Evolutionary conservation across 2,113 vertebrate species (phyloP).

Genomic region (Myiozetetes cayanensis): DNA sequence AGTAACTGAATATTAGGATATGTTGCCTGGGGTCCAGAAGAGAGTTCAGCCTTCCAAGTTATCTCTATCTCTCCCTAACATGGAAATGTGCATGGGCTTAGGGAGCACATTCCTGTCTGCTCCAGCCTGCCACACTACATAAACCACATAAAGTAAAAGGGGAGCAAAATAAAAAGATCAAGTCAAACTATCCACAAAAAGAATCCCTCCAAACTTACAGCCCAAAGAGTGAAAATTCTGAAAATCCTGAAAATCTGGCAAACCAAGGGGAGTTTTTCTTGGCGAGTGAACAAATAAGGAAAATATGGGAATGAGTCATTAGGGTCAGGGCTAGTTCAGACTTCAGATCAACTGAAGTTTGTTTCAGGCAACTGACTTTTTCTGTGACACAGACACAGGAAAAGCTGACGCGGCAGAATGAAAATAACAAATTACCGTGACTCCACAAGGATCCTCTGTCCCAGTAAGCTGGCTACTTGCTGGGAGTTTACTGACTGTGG

Average conservation of each 20-base stretch:
- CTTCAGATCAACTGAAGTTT: not conserved
- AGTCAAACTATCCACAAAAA: not conserved
- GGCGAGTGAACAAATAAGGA: not conserved
- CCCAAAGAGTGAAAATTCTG: not conserved
- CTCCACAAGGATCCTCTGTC: slow-evolving; percentile 11
- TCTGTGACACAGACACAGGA: slow-evolving; percentile 6
- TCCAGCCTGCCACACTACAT: not conserved
- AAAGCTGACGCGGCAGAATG: slow-evolving; percentile 18
- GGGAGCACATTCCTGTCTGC: not conserved
- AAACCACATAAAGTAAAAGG: not conserved
- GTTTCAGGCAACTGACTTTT: slow-evolving; percentile 2
- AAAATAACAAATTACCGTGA: not conserved
- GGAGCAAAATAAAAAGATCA: slow-evolving; percentile 1
- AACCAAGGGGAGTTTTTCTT: not conserved
- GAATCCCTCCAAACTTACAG: not conserved
- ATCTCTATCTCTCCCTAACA: not conserved
- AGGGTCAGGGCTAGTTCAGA: not conserved
- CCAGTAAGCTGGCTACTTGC: not conserved
- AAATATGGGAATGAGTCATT: not conserved
- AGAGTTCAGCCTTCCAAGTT: not conserved
- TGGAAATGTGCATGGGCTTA: not conserved
- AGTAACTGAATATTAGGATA: not conserved
- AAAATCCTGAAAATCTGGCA: not conserved
- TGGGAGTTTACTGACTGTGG: not conserved
- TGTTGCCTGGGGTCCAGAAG: not conserved